Evolutionary conservation across 37 sponge, comb jelly and placozoan species (phyloP).

Genomic region (Aplysina aerophoba): DNA sequence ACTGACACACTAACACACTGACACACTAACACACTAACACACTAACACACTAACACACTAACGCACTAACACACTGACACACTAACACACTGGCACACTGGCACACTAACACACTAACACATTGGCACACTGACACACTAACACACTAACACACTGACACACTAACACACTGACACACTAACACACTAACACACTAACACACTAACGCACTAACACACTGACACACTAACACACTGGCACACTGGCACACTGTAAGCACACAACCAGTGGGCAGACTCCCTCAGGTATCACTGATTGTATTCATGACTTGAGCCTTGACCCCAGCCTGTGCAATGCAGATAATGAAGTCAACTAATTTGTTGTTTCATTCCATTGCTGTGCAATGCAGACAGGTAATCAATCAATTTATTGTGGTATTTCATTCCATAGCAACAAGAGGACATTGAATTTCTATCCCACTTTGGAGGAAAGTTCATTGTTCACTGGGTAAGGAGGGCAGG

Average conservation of each 20-base stretch:
- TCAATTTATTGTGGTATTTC: neutral
- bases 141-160: no score
- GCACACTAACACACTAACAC: no score
- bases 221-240: no score
- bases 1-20: neutral
- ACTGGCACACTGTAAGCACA: no score
- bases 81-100: no score
- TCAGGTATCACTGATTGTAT: neutral
- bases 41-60: neutral
- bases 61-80: no score
- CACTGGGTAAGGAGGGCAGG: slow-evolving; percentile 73
- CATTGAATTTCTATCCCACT: slow-evolving; percentile 88
- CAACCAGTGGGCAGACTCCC: neutral
- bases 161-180: no score
- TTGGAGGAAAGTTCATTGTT: slow-evolving; percentile 90
- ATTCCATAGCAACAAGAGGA: slow-evolving; percentile 91
- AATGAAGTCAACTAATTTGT: neutral
- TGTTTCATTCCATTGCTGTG: no score
- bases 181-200: no score
- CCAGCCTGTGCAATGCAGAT: neutral
- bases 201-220: no score
- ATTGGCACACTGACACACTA: no score
- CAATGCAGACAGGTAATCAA: no score
- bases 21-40: neutral
- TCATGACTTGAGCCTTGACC: slow-evolving; percentile 7